A percentile compares a stretch with the other conserved stretches of the same genome.
Evolutionary conservation across 1,140 invertebrate genomes (phyloP).

Genomic region (Scaptomyza montana): DNA sequence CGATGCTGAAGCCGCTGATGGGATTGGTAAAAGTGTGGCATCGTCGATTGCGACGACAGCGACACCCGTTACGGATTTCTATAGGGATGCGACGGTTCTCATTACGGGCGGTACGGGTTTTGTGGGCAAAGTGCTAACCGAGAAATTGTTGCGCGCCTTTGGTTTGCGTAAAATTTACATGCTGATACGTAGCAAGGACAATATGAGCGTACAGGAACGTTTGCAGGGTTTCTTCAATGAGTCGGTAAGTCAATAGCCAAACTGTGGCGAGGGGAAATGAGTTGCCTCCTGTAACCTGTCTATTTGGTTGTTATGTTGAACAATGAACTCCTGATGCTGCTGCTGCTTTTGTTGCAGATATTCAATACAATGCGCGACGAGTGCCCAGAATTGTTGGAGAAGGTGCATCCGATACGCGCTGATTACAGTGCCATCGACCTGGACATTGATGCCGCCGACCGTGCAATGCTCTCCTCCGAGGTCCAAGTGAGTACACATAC

Average conservation of each 20-base stretch:
- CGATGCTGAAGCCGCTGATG: slow-evolving; percentile 13
- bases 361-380: slow-evolving; percentile 88
- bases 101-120: slow-evolving; percentile 92
- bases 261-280: slow-evolving; percentile 35
- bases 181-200: slow-evolving; percentile 91
- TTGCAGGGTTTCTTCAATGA: slow-evolving; percentile 87
- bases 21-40: slow-evolving; percentile 1
- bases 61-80: slow-evolving; percentile 83
- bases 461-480: slow-evolving; percentile 77
- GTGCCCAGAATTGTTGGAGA: slow-evolving; percentile 87
- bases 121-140: slow-evolving; percentile 93
- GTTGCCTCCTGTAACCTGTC: slow-evolving; percentile 22
- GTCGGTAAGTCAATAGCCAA: slow-evolving; percentile 84
- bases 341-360: slow-evolving; percentile 84
- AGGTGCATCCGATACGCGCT: slow-evolving; percentile 91
- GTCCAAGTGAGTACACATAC: slow-evolving; percentile 75
- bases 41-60: slow-evolving; percentile 7
- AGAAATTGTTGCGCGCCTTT: slow-evolving; percentile 93
- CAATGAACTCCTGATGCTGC: slow-evolving; percentile 35
- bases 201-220: slow-evolving; percentile 87
- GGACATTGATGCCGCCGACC: slow-evolving; percentile 86
- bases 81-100: slow-evolving; percentile 84
- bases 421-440: slow-evolving; percentile 92
- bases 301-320: slow-evolving; percentile 22
- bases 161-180: slow-evolving; percentile 90